Percentiles rank a stretch among this genome's conserved stretches.
These are phyloP conservation scores for Seriola dumerili DNA, from an alignment of 2,113 vertebrate genomes.

Conservation along the genomic window DNA sequence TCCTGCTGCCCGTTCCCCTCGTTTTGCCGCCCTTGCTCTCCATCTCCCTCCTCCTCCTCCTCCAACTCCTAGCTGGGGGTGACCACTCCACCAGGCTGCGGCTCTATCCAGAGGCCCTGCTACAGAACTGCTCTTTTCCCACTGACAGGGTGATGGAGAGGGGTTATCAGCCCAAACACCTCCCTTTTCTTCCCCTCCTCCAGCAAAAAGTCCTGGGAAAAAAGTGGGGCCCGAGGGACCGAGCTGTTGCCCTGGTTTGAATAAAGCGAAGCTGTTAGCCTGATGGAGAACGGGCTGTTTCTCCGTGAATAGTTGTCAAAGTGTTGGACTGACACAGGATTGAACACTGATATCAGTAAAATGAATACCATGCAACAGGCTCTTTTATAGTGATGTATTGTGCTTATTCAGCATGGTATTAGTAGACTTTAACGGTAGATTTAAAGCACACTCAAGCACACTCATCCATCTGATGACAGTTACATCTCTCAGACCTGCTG, in stretches of 20 bases:
- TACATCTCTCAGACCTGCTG: slow-evolving; percentile 12
- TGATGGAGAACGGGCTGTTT: slow-evolving; percentile 29
- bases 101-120: slow-evolving; percentile 38
- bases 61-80: slow-evolving; percentile 12
- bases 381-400: slow-evolving; percentile 37
- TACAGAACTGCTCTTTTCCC: slow-evolving; percentile 35
- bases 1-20: slow-evolving; percentile 3
- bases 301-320: slow-evolving; percentile 33
- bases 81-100: slow-evolving; percentile 18
- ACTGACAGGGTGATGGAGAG: slow-evolving; percentile 71
- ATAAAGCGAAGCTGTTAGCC: slow-evolving; percentile 32
- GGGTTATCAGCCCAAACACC: slow-evolving; percentile 73
- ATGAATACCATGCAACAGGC: not conserved
- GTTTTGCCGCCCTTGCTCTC: slow-evolving; percentile 22
- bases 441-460: slow-evolving; percentile 32
- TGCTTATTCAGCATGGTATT: slow-evolving; percentile 44
- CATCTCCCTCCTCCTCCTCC: slow-evolving; percentile 27
- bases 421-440: slow-evolving; percentile 25
- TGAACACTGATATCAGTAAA: slow-evolving; percentile 32
- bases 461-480: slow-evolving; percentile 41
- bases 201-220: slow-evolving; percentile 65
- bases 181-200: slow-evolving; percentile 52
- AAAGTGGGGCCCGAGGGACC: slow-evolving; percentile 11
- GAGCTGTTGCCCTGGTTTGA: slow-evolving; percentile 43
- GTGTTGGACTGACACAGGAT: slow-evolving; percentile 13